A percentile compares a stretch with the other conserved stretches of the same genome.
Evolutionary conservation across 2,797 vertebrate genomes (phyloP).

Genomic region (Yasuhikotakia modesta): DNA sequence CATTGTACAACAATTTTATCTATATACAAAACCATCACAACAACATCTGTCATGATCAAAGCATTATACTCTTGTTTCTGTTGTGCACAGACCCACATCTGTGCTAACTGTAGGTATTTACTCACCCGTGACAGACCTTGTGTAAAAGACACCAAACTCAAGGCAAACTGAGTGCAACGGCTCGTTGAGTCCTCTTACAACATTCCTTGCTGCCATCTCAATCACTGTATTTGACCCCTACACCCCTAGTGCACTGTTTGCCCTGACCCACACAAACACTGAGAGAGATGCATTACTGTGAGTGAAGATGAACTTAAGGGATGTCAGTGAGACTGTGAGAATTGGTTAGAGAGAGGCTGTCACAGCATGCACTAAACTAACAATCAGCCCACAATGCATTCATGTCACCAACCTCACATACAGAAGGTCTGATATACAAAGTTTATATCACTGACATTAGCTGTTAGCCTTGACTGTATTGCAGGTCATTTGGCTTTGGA

Average conservation of each 20-base stretch:
- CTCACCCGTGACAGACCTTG: slow-evolving; percentile 29
- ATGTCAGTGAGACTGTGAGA: not conserved
- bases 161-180: not conserved
- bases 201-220: slow-evolving; percentile 16
- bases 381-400: not conserved
- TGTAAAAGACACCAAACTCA: slow-evolving; percentile 36
- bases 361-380: not conserved
- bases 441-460: not conserved
- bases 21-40: too few relatives aligned
- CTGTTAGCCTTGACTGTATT: too few relatives aligned
- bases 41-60: too few relatives aligned
- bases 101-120: slow-evolving; percentile 10
- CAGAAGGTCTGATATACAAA: not conserved
- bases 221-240: slow-evolving; percentile 24
- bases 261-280: not conserved
- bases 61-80: too few relatives aligned
- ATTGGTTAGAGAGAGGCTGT: not conserved
- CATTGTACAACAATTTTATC: too few relatives aligned
- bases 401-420: not conserved
- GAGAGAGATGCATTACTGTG: not conserved
- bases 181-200: slow-evolving; percentile 28
- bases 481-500: too few relatives aligned
- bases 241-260: slow-evolving; percentile 13
- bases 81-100: slow-evolving; percentile 2
- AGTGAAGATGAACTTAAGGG: not conserved